Base-by-base conservation (phyloP, 1,140 invertebrate genomes). In the Drosophila serrata region DNA sequence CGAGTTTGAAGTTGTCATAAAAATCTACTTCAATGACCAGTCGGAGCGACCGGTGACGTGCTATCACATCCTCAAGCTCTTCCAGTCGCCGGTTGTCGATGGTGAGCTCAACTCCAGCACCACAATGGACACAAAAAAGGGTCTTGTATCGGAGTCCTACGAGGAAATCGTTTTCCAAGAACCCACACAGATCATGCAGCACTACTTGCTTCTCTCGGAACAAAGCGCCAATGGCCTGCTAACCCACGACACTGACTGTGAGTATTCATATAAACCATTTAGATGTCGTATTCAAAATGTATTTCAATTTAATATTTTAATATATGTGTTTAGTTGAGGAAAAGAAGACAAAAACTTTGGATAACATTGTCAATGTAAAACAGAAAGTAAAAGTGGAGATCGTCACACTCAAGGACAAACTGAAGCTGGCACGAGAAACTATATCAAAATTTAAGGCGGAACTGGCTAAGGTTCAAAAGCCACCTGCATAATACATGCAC, bases 1-100 rank as follows among this genome's bases (percentile, higher is more conserved):
- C 84, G 99, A 99, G 94, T 99, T 99, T 94, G 99, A 99, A 93
- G 97, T 99, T 79, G 96, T 98, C 29, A 99, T 99, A 22, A 99
- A 99, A 93, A 98, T 99, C 61, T 98, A 98, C 93, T 99, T 99
- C 90, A 96, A 98, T 91, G 99, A 99, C 94, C 97, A 97, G 7
- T 99, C 98, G 93, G 99, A 99, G 94, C 94, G 98, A 17, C 93
- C 99, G 96, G 97, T 99, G 0, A 99, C 98, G 0, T 94, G 99
- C 51, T 99, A 99, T 93, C 98, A 99, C 91, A 96, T 99, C 49
- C 94, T 99, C 11, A 99, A 99, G 93, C 93, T 99, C 9, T 99
- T 99, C 92, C 97, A 98, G 94, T 96, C 95, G 4, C 93, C 91
- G 0, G 93, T 94, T 0, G 93, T 93, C 4, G 94, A 95, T 58